Percentiles rank a stretch among this genome's conserved stretches.
These are phyloP conservation scores for Plemyria rubiginata DNA, from an alignment of 2,888 invertebrate genomes.

Conservation along the genomic window DNA sequence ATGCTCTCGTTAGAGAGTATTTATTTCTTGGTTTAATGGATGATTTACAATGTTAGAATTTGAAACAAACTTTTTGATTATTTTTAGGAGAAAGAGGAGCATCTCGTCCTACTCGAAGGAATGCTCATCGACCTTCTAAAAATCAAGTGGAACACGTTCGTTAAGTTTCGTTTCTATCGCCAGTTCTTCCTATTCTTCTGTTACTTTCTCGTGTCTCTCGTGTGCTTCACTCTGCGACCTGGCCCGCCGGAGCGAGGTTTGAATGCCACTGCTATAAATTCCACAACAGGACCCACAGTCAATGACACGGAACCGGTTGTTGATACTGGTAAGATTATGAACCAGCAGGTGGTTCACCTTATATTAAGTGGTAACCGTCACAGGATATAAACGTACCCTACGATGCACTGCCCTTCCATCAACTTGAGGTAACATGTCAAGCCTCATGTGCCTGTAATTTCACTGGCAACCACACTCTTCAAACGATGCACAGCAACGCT, in stretches of 20 bases:
- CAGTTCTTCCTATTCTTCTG: constrained; percentile 96
- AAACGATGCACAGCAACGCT: no score
- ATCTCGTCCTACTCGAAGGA: constrained; percentile 97
- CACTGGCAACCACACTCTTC: no score
- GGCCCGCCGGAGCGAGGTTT: constrained; percentile 88
- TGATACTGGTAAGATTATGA: constrained; percentile 60
- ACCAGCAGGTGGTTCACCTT: no score
- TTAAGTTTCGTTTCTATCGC: constrained; percentile 96
- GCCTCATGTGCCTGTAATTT: no score
- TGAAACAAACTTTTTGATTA: neutral
- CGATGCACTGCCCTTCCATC: no score
- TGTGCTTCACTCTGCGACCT: constrained; percentile 95
- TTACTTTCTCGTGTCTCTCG: constrained; percentile 95
- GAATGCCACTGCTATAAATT: constrained; percentile 66
- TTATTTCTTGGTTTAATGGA: no score
- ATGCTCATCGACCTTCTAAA: constrained; percentile 96
- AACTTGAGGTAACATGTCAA: no score
- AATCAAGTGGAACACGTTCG: constrained; percentile 99
- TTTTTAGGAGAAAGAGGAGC: constrained; percentile 94
- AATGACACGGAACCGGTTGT: constrained; percentile 66
- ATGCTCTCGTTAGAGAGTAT: no score
- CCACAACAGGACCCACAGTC: constrained; percentile 56
- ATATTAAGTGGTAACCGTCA: no score
- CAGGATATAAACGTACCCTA: no score
- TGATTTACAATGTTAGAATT: no score